Percentiles rank a stretch among this genome's conserved stretches.
phyloP scores from a whole-genome alignment of 1,140 invertebrate species.

The Eriocheir sinensis region DNA sequence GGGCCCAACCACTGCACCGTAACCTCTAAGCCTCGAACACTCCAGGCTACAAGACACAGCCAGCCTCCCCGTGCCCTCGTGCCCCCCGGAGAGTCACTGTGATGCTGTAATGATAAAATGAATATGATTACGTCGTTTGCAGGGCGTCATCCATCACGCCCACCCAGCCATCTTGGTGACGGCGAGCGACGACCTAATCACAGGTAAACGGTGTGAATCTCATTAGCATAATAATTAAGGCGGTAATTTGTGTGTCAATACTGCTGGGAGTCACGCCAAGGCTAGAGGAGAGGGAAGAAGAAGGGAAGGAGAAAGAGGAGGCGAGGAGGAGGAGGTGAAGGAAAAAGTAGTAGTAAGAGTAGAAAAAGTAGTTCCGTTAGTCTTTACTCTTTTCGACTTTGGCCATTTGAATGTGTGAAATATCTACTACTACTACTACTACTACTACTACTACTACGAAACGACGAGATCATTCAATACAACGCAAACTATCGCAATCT shows the following conservation, averaged over 20 bases:
- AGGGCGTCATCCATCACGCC: constrained; percentile 24
- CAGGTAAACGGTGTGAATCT: constrained; percentile 68
- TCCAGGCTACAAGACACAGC: too few species aligned
- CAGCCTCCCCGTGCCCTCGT: too few species aligned
- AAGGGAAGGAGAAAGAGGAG: background rate
- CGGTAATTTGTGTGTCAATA: constrained; percentile 71
- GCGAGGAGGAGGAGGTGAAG: background rate
- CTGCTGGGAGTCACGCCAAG: constrained; percentile 54
- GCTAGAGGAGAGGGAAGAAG: background rate
- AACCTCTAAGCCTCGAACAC: too few species aligned
- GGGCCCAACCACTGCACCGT: too few species aligned
- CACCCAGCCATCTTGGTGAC: constrained; percentile 15
- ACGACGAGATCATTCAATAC: too few species aligned
- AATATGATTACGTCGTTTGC: background rate
- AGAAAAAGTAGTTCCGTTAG: too few species aligned
- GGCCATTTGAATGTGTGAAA: too few species aligned
- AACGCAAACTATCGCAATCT: too few species aligned
- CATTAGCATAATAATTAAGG: constrained; percentile 70
- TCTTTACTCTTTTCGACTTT: too few species aligned
- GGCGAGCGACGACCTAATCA: constrained; percentile 50
- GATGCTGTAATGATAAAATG: constrained; percentile 16
- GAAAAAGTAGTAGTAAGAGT: too few species aligned
- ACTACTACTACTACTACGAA: background rate
- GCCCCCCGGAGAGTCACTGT: too few species aligned
- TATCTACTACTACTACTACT: background rate